Evolutionary conservation across 2,888 invertebrate species (phyloP).

Genomic region (Microctonus aethiopoides): DNA sequence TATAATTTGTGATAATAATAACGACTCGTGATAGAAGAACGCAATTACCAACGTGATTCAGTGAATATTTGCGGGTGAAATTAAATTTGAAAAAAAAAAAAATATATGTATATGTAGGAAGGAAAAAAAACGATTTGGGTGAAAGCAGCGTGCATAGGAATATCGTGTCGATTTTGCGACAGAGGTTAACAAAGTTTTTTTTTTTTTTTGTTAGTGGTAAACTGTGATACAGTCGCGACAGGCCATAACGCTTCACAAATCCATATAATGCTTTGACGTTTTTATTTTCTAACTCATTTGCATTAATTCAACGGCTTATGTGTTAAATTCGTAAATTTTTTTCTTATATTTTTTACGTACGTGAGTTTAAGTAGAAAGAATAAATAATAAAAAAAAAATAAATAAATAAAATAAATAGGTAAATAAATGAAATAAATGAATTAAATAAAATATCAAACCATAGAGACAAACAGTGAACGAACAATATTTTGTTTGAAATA

Average conservation of each 20-base stretch:
- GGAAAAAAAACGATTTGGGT: neutral
- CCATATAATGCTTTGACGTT: conserved; percentile 12
- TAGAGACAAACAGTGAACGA: neutral
- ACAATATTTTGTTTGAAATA: neutral
- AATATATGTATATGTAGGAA: neutral
- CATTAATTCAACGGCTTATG: conserved; percentile 27
- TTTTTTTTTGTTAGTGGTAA: conserved; percentile 7
- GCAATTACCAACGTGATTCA: neutral
- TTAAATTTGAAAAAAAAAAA: neutral
- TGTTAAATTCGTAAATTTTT: conserved; percentile 19
- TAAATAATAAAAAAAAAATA: neutral
- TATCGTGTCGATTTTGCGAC: neutral
- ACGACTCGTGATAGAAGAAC: conserved; percentile 2
- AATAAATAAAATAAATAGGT: too few species aligned
- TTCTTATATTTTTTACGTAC: neutral
- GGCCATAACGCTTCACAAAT: conserved; percentile 18
- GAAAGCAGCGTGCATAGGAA: neutral
- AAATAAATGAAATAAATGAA: conserved; percentile 1
- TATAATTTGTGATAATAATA: conserved; percentile 19
- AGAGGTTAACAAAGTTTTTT: conserved; percentile 13
- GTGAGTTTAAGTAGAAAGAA: neutral
- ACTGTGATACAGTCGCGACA: conserved; percentile 23
- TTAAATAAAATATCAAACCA: neutral
- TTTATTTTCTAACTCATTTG: conserved; percentile 17
- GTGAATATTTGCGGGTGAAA: neutral